phyloP scores from a whole-genome alignment of 2,797 vertebrate genomes.

The Argyrosomus regius region DNA sequence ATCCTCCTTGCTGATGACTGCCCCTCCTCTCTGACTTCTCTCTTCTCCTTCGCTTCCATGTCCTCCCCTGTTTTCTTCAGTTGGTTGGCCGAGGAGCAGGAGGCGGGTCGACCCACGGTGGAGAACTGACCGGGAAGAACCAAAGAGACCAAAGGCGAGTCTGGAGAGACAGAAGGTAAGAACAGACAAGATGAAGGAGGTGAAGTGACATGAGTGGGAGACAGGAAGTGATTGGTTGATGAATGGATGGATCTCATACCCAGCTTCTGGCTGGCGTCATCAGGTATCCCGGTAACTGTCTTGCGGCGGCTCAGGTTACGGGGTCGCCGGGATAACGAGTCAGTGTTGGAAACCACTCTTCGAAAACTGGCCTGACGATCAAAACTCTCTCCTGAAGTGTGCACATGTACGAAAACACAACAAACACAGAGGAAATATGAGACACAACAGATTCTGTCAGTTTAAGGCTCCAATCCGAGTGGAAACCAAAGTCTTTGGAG shows the following conservation, averaged over 20 bases:
- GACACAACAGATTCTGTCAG: not conserved
- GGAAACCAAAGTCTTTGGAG: no score
- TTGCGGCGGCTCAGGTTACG: slow-evolving; percentile 92
- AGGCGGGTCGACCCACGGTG: slow-evolving; percentile 83
- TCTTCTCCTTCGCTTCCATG: not conserved
- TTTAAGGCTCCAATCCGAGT: not conserved
- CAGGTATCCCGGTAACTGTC: slow-evolving; percentile 90
- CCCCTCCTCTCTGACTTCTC: slow-evolving; percentile 65
- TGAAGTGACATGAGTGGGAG: not conserved
- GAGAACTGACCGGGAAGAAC: slow-evolving; percentile 86
- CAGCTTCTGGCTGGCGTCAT: slow-evolving; percentile 88
- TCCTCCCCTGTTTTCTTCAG: slow-evolving; percentile 65
- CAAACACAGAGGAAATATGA: not conserved
- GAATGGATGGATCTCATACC: slow-evolving; percentile 80
- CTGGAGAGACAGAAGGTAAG: slow-evolving; percentile 8
- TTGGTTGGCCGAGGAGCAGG: slow-evolving; percentile 69
- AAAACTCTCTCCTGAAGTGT: slow-evolving; percentile 92
- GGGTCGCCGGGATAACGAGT: slow-evolving; percentile 90
- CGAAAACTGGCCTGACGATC: slow-evolving; percentile 97
- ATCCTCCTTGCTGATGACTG: slow-evolving; percentile 89
- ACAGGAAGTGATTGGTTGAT: not conserved
- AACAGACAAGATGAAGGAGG: not conserved
- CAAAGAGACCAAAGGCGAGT: slow-evolving; percentile 34
- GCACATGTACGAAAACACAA: slow-evolving; percentile 6
- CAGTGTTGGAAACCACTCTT: slow-evolving; percentile 89